A percentile compares a stretch with the other conserved stretches of the same genome.
These are phyloP conservation scores for Siphamia tubifer DNA, from an alignment of 2,113 vertebrate species.

Conservation along the genomic window DNA sequence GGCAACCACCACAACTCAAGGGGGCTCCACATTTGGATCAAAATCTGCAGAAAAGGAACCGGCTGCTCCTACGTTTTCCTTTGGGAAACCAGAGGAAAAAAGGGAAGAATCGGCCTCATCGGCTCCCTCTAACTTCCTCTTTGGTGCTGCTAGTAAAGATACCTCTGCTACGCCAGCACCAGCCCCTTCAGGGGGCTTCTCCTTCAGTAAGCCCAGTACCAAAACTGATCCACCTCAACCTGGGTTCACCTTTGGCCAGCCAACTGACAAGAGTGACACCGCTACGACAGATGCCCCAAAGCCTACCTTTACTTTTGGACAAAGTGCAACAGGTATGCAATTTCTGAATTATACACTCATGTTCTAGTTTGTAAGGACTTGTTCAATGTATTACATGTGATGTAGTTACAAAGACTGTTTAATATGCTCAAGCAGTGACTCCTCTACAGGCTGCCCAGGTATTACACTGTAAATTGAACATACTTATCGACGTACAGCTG, in stretches of 20 bases:
- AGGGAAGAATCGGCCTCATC: constrained; percentile 73
- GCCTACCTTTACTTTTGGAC: constrained; percentile 84
- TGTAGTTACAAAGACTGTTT: too few species aligned
- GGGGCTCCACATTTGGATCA: constrained; percentile 52
- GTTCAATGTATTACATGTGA: not conserved
- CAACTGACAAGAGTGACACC: constrained; percentile 80
- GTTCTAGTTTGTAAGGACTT: not conserved
- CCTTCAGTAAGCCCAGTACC: constrained; percentile 84
- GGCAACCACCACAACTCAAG: constrained; percentile 53
- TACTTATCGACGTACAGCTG: too few species aligned
- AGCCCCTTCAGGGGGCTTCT: constrained; percentile 73
- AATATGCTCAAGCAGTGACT: too few species aligned
- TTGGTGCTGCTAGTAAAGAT: constrained; percentile 81
- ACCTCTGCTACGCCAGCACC: constrained; percentile 58
- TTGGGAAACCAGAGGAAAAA: constrained; percentile 90
- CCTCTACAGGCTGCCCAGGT: too few species aligned
- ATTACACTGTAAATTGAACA: too few species aligned
- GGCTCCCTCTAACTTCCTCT: constrained; percentile 71
- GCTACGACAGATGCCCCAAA: constrained; percentile 78
- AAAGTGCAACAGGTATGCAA: constrained; percentile 70
- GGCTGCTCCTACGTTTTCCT: constrained; percentile 74
- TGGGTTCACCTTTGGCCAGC: constrained; percentile 82
- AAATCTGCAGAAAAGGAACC: constrained; percentile 62
- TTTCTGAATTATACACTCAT: not conserved
- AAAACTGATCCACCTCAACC: constrained; percentile 83